Conservation (phyloP, 2,797 vertebrate genomes). For the Buphagus erythrorhynchus region DNA sequence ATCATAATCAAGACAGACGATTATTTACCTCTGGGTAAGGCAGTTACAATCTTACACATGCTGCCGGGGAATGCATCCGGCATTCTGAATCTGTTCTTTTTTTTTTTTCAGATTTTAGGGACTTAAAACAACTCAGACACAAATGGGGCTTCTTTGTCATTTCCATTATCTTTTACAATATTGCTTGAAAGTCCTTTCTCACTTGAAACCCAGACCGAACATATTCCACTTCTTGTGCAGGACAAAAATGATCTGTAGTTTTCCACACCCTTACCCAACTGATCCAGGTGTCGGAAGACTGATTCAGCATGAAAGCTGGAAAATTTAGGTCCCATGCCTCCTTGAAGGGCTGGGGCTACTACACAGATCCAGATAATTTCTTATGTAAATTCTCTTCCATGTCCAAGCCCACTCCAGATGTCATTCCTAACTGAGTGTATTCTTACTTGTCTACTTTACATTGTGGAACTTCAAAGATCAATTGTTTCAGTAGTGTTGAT, state of each 20-base stretch:
- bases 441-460: background rate
- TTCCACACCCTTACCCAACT: background rate
- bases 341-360: background rate
- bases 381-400: background rate
- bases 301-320: background rate
- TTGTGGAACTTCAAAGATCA: constrained; percentile 69
- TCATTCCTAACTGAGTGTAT: background rate
- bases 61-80: background rate
- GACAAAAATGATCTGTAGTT: background rate
- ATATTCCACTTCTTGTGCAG: background rate
- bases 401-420: background rate
- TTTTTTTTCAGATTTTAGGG: background rate
- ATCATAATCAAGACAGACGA: background rate
- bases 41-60: background rate
- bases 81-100: background rate
- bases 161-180: background rate
- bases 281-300: background rate
- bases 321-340: background rate
- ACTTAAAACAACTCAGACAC: background rate
- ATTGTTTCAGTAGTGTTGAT: constrained; percentile 80
- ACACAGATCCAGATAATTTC: background rate
- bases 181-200: background rate
- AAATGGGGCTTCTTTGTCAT: background rate
- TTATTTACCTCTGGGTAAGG: background rate
- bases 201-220: background rate